Evolutionary conservation across 2,797 vertebrate species (phyloP), one percentile per base, ranked within the genome.

Genomic region (Erethizon dorsatum): DNA sequence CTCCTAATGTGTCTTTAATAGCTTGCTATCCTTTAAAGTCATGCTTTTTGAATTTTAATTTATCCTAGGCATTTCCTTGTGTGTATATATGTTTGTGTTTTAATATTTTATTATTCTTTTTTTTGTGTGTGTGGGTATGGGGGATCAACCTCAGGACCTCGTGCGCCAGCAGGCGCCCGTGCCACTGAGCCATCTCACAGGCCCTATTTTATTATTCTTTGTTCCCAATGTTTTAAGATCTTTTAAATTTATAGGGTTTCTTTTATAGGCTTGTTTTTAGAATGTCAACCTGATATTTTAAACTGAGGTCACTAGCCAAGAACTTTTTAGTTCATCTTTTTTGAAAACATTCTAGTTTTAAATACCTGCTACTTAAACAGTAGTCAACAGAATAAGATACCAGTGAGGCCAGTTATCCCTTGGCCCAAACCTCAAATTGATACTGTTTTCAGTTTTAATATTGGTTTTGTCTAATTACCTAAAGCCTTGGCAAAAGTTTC

Each of bases 261-360:
- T 71, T 67, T 82, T 57, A 5, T 41, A 28, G 22, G 2, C 6
- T 87, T 89, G 17, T n/a, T 79, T 91, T 91, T 69, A 41, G 33
- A 88, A 77, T 67, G 45, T 20, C 65, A n/a, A 67, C 12, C 12
- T 93, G 37, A 33, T 83, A 65, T 59, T 88, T 97, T 59, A 90
- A 96, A 85, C 37, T 14, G 47, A 73, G 22, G 24, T 41, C 59
- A 79, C 33, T 88, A 20, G 31, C 65, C 33, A 56, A 88, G 91
- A 95, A 83, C 17, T 33, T 69, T 88, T 94, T 65, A 20, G 14
- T 20, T 82, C 33, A 80, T 54, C 18, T 73, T 56, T 87, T 82
- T 93, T 82, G 47, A 71, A 88, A 88, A 88, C 33, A 91, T 95
- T 17, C 73, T 83, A 45, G 45, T 61, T 93, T 95, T 88, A 88